A percentile compares a stretch with the other conserved stretches of the same genome.
phyloP scores from a whole-genome alignment of 2,797 vertebrate genomes.

The Benthosema pterotum region DNA sequence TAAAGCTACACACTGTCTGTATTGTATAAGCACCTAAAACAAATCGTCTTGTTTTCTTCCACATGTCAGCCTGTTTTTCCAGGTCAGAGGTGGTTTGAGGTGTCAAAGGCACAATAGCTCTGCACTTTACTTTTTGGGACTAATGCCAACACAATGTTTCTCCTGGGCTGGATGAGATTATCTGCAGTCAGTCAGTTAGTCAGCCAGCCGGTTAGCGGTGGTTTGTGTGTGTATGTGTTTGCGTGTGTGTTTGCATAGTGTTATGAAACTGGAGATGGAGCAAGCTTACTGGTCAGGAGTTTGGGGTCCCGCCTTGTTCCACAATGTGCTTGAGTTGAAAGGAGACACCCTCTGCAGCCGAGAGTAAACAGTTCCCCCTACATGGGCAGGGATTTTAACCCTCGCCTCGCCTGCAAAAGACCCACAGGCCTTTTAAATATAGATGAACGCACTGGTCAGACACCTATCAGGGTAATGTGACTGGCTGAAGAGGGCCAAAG shows the following conservation, averaged over 20 bases:
- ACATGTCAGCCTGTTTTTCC: conserved; percentile 36
- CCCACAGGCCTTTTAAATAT: conserved; percentile 48
- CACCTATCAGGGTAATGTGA: conserved; percentile 30
- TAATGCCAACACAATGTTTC: conserved; percentile 41
- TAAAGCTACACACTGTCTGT: conserved; percentile 22
- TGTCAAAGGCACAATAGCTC: conserved; percentile 48
- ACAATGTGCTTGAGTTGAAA: conserved; percentile 46
- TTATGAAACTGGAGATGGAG: conserved; percentile 53
- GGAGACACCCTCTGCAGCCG: conserved; percentile 36
- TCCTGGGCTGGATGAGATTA: conserved; percentile 60
- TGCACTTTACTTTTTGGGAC: conserved; percentile 24
- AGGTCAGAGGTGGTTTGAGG: conserved; percentile 23
- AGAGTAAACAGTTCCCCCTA: conserved; percentile 51
- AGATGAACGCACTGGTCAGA: conserved; percentile 53
- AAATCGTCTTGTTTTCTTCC: conserved; percentile 37
- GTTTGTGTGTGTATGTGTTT: conserved; percentile 12
- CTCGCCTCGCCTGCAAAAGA: conserved; percentile 18
- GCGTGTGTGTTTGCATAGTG: conserved; percentile 45
- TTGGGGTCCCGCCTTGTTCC: conserved; percentile 23
- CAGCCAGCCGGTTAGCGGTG: too few relatives aligned
- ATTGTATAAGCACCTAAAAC: conserved; percentile 20
- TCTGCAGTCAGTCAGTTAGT: conserved; percentile 59
- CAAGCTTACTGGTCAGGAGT: conserved; percentile 39
- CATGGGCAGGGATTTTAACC: conserved; percentile 51
- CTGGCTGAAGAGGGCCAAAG: conserved; percentile 31